These are phyloP conservation scores for Drosophila merina DNA, from an alignment of 2,888 invertebrate species.

Conservation along the genomic window DNA sequence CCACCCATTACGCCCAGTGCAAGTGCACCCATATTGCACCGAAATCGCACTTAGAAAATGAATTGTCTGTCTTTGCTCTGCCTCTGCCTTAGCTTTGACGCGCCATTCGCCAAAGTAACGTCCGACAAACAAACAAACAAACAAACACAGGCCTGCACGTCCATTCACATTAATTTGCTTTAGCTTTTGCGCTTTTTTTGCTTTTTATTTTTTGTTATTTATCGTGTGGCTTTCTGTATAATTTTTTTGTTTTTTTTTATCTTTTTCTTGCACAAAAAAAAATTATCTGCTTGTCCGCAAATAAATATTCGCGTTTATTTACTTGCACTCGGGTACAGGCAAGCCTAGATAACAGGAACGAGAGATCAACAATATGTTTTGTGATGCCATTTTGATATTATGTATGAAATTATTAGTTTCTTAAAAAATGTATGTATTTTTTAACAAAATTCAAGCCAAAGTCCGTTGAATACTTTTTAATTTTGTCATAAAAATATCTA, in stretches of 20 bases:
- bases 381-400: too few relatives aligned
- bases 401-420: not conserved
- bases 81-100: constrained; percentile 3
- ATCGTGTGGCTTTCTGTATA: constrained; percentile 21
- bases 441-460: too few relatives aligned
- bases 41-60: constrained; percentile 22
- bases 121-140: constrained; percentile 24
- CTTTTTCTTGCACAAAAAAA: constrained; percentile 41
- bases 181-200: not conserved
- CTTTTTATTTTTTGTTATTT: constrained; percentile 22
- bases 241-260: constrained; percentile 38
- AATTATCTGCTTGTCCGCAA: constrained; percentile 39
- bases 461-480: too few relatives aligned
- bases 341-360: constrained; percentile 31
- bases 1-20: constrained; percentile 23
- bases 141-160: constrained; percentile 9
- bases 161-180: constrained; percentile 49
- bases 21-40: constrained; percentile 26
- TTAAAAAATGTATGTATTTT: not conserved
- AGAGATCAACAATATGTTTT: too few relatives aligned
- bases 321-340: constrained; percentile 60
- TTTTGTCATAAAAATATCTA: too few relatives aligned
- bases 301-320: constrained; percentile 55
- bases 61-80: constrained; percentile 10
- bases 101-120: constrained; percentile 46